Evolutionary conservation across 2,888 invertebrate species (phyloP), one percentile per base, ranked within the genome.

Genomic region (Phaedon cochleariae): DNA sequence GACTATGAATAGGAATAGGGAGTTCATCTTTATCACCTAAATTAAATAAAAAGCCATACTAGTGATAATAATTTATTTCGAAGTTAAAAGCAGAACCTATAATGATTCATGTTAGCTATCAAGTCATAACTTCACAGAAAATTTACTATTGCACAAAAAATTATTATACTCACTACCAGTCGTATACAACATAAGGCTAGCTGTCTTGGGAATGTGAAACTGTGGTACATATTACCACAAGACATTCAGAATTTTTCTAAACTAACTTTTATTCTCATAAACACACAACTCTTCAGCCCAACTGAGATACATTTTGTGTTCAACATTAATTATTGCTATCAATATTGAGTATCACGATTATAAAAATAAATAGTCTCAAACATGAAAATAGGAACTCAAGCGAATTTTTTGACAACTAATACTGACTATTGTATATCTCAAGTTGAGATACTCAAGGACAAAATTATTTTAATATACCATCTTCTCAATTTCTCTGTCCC

Each of bases 111-210:
- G 74, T 80, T 77, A 79, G 75, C 75, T 79, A 77, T 79, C 73
- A 78, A 80, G 74, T 74, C 73, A 76, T 74, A 74, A 75, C 71
- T 74, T 71, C 74, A 74, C 73, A 72, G 63, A 65, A 65, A 45
- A 59, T 64, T 69, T 72, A 76, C 78, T 82, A 82, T 82, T 82
- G 82, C 82, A 82, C 81, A 76, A 80, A 74, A 77, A 75, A 79
- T 79, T 74, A 76, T 46, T 59, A 67, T 67, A 77, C 74, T 76
- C 74, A 4, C 78, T 79, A 80, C 80, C 79, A 80, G 78, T 82
- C 81, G 81, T 82, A 82, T 82, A 82, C 82, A 76, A 77, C 77
- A 73, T 81, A 81, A 82, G 82, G 81, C 82, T 81, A 81, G 74
- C 78, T 72, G 74, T 75, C 73, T 73, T 67, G 71, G 75, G 77